Percentiles rank a stretch among this genome's conserved stretches.
Conservation (phyloP, 2,888 invertebrate genomes). For the Thelaira solivaga region DNA sequence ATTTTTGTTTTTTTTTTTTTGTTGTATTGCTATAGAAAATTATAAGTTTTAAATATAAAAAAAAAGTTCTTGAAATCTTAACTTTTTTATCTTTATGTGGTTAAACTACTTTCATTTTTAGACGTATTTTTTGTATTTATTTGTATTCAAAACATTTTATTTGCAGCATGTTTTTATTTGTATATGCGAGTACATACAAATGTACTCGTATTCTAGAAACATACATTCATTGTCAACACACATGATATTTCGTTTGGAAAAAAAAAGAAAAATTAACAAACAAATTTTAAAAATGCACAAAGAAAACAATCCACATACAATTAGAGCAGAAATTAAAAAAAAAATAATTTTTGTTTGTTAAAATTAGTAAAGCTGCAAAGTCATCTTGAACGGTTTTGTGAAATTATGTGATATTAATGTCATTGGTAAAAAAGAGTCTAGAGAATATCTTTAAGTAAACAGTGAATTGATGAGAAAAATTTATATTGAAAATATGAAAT, state of each 20-base stretch:
- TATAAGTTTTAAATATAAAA: too few relatives aligned
- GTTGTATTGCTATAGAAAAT: too few relatives aligned
- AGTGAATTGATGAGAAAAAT: too few relatives aligned
- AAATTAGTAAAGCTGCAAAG: conserved; percentile 19
- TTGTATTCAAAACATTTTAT: neutral
- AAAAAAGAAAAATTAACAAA: neutral
- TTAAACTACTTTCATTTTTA: conserved; percentile 57
- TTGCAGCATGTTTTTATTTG: too few relatives aligned
- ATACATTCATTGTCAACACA: conserved; percentile 3
- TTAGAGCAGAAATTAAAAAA: conserved; percentile 51
- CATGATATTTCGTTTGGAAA: neutral
- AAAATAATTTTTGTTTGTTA: neutral
- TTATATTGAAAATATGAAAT: too few relatives aligned
- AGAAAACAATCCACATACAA: conserved; percentile 46
- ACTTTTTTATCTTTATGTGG: conserved; percentile 27
- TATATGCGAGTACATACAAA: neutral
- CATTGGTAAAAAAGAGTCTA: too few relatives aligned
- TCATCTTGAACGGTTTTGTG: neutral
- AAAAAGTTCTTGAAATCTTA: too few relatives aligned
- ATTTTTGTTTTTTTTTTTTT: too few relatives aligned
- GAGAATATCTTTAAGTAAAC: too few relatives aligned
- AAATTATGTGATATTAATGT: neutral
- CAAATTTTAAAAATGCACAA: conserved; percentile 9
- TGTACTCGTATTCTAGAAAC: neutral
- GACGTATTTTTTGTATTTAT: neutral